Base-by-base conservation (phyloP, 92 coral and sea anemone genomes). In the Epizoanthus stellaris region DNA sequence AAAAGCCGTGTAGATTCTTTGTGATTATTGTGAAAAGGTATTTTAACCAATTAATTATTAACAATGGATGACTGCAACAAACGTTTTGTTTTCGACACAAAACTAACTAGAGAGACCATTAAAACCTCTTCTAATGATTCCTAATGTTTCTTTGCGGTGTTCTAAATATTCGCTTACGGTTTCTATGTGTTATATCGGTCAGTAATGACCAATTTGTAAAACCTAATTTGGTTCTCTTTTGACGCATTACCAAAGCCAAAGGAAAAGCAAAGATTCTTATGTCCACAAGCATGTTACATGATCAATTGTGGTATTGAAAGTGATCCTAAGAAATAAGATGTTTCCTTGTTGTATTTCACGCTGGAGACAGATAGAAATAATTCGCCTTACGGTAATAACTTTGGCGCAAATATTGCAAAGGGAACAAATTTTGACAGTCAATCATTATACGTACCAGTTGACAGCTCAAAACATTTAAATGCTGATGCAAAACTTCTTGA, bases 21-120 rank as follows among this genome's bases (percentile, higher is more conserved):
- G 84, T 93, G 91, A 93, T 91, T 93, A 73, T 75, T 73, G 65
- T 80, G 80, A 90, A 83, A 87, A 81, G 92, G 90, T 87, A 91
- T 93, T 88, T 91, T 77, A 65, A 73, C 45, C 62, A 61, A 91
- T 91, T 58, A 88, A 91, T 91, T 77, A 91, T 91, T 91, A 77
- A 93, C 92, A 63, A 65, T 64, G 75, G 61, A 64, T 43, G 59
- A 63, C 83, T 42, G 66, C 66, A 63, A 42, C 71, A 42, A 45
- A 38, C 4, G 45, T 43, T 45, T 79, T 40, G 45, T 38, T 45
- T 47, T 25, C 70, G 39, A 79, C 83, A 79, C 62, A 52, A 79
- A 79, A 70, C 60, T 63, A 40, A 79, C 57, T 20, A 79, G 43
- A 79, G 49, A 8, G 12, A 20, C 53, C 39, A 63, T 20, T 42